Percentiles rank a stretch among this genome's conserved stretches.
phyloP scores from a whole-genome alignment of 1,140 invertebrate genomes.

The Grapholita molesta region DNA sequence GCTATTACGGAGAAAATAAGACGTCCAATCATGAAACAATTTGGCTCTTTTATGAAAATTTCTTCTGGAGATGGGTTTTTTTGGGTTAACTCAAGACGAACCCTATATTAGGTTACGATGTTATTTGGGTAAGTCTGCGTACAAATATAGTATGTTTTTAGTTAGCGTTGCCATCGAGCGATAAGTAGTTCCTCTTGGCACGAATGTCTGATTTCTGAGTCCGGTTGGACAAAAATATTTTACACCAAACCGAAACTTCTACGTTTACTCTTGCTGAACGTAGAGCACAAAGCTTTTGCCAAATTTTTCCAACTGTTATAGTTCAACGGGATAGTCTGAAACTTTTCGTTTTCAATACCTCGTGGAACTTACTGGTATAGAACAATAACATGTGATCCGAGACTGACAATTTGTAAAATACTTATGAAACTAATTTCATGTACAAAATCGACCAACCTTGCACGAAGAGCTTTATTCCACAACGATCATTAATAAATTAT shows the following conservation, averaged over 20 bases:
- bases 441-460: neutral
- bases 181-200: no score
- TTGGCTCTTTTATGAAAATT: conserved; percentile 10
- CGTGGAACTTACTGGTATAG: neutral
- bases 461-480: no score
- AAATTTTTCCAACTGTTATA: neutral
- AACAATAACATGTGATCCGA: neutral
- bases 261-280: neutral
- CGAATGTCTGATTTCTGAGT: no score
- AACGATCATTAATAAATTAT: no score
- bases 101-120: neutral
- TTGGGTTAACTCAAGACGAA: neutral
- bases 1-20: neutral
- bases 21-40: conserved; percentile 1
- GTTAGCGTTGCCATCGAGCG: neutral
- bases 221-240: neutral
- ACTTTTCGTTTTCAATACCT: neutral
- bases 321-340: neutral
- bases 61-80: neutral
- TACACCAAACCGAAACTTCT: neutral
- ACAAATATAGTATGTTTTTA: neutral
- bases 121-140: neutral
- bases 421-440: neutral
- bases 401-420: neutral
- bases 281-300: neutral